Evolutionary conservation across 2,888 invertebrate genomes (phyloP).

Genomic region (Ctena decussata): DNA sequence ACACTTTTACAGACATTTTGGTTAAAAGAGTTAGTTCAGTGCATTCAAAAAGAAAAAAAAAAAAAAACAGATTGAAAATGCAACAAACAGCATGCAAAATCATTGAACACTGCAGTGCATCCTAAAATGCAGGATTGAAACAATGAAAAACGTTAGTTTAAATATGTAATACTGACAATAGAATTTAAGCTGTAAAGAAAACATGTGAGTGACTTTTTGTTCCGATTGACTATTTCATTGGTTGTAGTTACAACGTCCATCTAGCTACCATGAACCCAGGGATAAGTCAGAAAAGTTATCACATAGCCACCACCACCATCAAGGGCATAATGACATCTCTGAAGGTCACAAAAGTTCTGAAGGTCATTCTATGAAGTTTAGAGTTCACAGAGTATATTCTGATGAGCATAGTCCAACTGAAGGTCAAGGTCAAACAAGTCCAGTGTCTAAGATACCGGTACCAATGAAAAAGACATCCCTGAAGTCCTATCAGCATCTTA

Average conservation of each 20-base stretch:
- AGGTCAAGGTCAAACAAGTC: constrained; percentile 20
- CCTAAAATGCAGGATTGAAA: too few relatives aligned
- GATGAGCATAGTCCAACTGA: not conserved
- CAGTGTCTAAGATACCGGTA: constrained; percentile 60
- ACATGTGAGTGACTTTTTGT: too few relatives aligned
- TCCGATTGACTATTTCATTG: too few relatives aligned
- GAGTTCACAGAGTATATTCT: not conserved
- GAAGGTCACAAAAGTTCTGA: not conserved
- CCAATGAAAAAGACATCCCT: constrained; percentile 50
- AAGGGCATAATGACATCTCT: not conserved
- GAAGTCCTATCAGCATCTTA: constrained; percentile 58
- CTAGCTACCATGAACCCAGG: constrained; percentile 45
- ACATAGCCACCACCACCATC: not conserved
- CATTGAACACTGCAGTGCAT: too few relatives aligned
- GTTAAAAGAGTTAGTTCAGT: too few relatives aligned
- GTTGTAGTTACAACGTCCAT: constrained; percentile 24
- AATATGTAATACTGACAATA: too few relatives aligned
- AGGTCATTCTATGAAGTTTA: constrained; percentile 34
- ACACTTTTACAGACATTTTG: too few relatives aligned
- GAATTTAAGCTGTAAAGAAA: too few relatives aligned
- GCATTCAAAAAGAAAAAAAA: too few relatives aligned
- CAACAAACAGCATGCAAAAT: too few relatives aligned
- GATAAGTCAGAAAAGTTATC: not conserved
- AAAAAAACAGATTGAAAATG: too few relatives aligned
- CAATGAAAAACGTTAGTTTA: too few relatives aligned